phyloP scores from a whole-genome alignment of 2,797 vertebrate genomes.

The Caiman crocodilus region DNA sequence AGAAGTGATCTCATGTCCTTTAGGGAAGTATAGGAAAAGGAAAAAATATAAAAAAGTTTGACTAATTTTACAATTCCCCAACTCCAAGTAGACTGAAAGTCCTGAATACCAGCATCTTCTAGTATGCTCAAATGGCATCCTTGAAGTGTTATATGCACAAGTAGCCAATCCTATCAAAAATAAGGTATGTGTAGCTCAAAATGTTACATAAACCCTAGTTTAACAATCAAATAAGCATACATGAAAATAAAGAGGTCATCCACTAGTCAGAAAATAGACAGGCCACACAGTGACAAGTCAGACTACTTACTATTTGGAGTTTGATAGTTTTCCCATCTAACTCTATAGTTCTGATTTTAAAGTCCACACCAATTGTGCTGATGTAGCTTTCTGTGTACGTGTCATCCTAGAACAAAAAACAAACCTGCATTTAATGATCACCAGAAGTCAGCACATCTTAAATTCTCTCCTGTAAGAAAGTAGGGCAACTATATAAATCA shows the following conservation, averaged over 20 bases:
- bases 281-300: background rate
- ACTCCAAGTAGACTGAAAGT: no score
- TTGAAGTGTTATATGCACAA: background rate
- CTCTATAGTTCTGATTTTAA: slow-evolving; percentile 99
- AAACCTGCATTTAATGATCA: background rate
- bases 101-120: no score
- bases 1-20: no score
- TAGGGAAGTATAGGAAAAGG: no score
- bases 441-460: background rate
- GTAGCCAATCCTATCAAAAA: background rate
- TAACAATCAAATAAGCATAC: no score
- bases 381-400: slow-evolving; percentile 99
- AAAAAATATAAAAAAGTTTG: no score
- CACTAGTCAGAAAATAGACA: no score
- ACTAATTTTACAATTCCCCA: no score
- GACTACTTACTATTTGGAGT: slow-evolving; percentile 96
- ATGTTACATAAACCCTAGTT: no score
- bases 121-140: no score
- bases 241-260: no score
- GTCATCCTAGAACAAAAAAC: slow-evolving; percentile 88
- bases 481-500: background rate
- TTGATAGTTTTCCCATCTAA: slow-evolving; percentile 99
- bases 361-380: slow-evolving; percentile 99
- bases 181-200: background rate
- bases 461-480: background rate